Evolutionary conservation across 2,113 vertebrate genomes (phyloP), one percentile per base, ranked within the genome.

Genomic region (Bombycilla garrulus): DNA sequence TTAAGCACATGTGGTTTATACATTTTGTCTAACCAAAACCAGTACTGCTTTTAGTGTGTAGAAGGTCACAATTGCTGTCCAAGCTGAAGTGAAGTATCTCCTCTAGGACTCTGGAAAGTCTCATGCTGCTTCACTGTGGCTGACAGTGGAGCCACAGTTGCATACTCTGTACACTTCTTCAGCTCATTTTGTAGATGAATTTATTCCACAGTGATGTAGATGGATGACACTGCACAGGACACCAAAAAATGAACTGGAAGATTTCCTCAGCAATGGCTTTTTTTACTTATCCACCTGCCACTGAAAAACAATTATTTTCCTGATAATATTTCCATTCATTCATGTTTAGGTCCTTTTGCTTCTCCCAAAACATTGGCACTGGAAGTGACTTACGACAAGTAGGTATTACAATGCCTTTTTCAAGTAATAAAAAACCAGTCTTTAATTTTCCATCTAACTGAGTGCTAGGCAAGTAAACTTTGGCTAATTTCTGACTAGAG

Each of bases 381-480:
- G 23, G 31, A 87, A 92, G 12, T 54, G 31, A 81, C n/a, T 69
- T 78, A 65, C 8, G 19, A 62, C 72, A 17, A 79, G n/a, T 29
- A 62, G 11, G 9, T 73, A 88, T 82, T 82, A 47, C 21, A 87
- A 66, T 50, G 7, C 9, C 50, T 79, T 89, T 79, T 70, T 85
- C 35, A 76, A 80, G 29, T 56, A 56, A 40, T 70, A 45, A 74
- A 60, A 20, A 29, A 28, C 4, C 0, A 4, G 23, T 73, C 74
- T 81, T 94, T 93, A 72, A 80, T 82, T 92, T 93, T 88, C 28
- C 33, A 31, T 82, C 58, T 81, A 83, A 69, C 23, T 85, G 58
- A 85, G 19, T 62, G 28, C 33, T 76, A 62, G n/a, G 33, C 62
- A 73, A 45, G 35, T 50, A 88, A 90, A 79, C 11, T 35, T 85